Conservation (phyloP, 2,797 vertebrate genomes). For the Epinephelus coioides region DNA sequence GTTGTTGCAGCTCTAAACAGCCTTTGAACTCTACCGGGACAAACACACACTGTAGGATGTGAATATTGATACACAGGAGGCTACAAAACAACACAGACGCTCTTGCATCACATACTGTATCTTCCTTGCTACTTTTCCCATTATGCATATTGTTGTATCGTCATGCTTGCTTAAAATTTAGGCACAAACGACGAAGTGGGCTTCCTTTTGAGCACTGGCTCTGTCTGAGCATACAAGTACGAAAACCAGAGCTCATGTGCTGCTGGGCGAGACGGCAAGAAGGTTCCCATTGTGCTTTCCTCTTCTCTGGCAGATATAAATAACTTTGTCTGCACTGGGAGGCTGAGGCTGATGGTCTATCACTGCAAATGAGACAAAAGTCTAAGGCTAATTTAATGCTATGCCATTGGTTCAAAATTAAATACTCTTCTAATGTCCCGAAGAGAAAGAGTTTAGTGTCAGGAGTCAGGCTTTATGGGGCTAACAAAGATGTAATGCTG, state of each 20-base stretch:
- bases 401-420: neutral
- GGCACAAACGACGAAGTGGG: slow-evolving; percentile 4
- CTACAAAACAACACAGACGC: slow-evolving; percentile 3
- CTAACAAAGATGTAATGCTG: neutral
- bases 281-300: slow-evolving; percentile 14
- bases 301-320: slow-evolving; percentile 18
- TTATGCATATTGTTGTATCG: neutral
- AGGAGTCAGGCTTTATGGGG: neutral
- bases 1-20: neutral
- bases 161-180: neutral
- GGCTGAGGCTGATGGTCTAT: slow-evolving; percentile 7
- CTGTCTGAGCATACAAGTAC: slow-evolving; percentile 7
- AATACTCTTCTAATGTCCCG: slow-evolving; percentile 5
- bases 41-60: neutral
- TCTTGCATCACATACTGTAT: neutral
- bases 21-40: slow-evolving; percentile 18
- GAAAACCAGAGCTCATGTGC: slow-evolving; percentile 9
- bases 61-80: slow-evolving; percentile 6
- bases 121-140: neutral
- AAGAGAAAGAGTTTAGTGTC: slow-evolving; percentile 1
- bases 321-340: slow-evolving; percentile 18
- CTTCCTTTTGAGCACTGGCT: slow-evolving; percentile 21
- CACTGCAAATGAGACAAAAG: slow-evolving; percentile 17
- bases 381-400: slow-evolving; percentile 5
- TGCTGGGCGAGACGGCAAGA: neutral